These are phyloP conservation scores for Plumapathes pennacea DNA, from an alignment of 92 coral and sea anemone genomes.

Conservation along the genomic window DNA sequence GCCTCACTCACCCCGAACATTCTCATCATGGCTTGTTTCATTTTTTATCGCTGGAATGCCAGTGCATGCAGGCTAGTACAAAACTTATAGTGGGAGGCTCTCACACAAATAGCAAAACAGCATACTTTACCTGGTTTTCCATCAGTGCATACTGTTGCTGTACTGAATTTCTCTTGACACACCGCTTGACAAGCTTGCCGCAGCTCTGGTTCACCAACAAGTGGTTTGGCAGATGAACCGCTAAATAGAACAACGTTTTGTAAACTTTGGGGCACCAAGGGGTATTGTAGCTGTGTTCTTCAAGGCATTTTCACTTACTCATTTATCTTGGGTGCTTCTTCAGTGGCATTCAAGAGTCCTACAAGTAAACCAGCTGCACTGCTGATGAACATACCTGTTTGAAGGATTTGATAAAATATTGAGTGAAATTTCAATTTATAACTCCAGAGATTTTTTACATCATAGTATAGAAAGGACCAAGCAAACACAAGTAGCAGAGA, in stretches of 20 bases:
- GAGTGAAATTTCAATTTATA: too few species aligned
- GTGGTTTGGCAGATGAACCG: conserved; percentile 46
- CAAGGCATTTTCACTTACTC: conserved; percentile 46
- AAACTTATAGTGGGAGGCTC: too few species aligned
- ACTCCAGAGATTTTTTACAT: background rate
- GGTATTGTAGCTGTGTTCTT: too few species aligned
- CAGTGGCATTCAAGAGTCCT: conserved; percentile 55
- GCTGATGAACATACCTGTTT: conserved; percentile 36
- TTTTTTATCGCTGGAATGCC: too few species aligned
- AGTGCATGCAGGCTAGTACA: too few species aligned
- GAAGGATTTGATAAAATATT: too few species aligned
- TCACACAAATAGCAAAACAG: background rate
- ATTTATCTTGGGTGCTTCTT: too few species aligned
- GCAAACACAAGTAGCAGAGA: too few species aligned
- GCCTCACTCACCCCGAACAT: too few species aligned
- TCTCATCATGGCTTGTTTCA: too few species aligned
- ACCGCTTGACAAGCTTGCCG: conserved; percentile 33
- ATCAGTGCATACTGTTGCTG: conserved; percentile 30
- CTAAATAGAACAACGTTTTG: background rate
- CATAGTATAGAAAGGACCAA: too few species aligned
- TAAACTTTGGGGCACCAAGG: background rate
- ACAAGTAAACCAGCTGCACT: conserved; percentile 60
- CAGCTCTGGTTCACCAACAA: conserved; percentile 50
- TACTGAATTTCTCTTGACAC: conserved; percentile 63
- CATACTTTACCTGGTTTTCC: conserved; percentile 36